Base-by-base conservation (phyloP, 2,888 invertebrate species). In the Trachelus iudaicus region DNA sequence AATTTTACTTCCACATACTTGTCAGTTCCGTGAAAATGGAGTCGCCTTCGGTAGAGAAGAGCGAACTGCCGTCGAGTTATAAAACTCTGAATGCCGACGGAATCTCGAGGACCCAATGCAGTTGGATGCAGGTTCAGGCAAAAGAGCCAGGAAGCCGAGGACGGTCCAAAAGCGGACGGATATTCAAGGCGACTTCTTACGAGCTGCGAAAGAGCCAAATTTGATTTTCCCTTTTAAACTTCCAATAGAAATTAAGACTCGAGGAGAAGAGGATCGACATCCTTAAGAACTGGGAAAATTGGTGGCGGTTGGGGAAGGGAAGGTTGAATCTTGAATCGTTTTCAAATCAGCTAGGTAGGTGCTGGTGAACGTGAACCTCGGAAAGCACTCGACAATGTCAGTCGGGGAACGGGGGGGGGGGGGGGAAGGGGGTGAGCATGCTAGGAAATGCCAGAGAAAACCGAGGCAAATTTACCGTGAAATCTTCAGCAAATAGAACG, bases 401-500 rank as follows among this genome's bases (percentile, higher is more conserved):
- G 56, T 56, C 23, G 23, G 23, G 2, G 23, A 23, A 56, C 23
- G 6, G 23, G 1, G 6, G 3, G 37, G 3, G 1, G 12, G 37
- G 37, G 6, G 69, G 1, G 12, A 13, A 13, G 6, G 69, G n/a
- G 13, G 23, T 0, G 11, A 6, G 31, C 12, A 30, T 23, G 73
- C 34, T 73, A 34, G 13, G 73, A 34, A 71, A 30, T 34, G 31
- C 71, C 34, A 31, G 30, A 71, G 71, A 34, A 71, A 23, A 33
- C 13, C 83, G 84, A 78, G 76, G 84, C 81, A 87, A 88, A 88
- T 86, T 88, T 85, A 82, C 85, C 86, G 85, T 86, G 83, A 88
- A 89, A 88, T 88, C 88, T 89, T 88, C 82, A 81, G 85, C 85
- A 88, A 88, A 87, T 87, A 88, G 85, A 85, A 85, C 85, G 83